Conservation (phyloP, 1,140 invertebrate genomes). For the Drosophila ananassae region DNA sequence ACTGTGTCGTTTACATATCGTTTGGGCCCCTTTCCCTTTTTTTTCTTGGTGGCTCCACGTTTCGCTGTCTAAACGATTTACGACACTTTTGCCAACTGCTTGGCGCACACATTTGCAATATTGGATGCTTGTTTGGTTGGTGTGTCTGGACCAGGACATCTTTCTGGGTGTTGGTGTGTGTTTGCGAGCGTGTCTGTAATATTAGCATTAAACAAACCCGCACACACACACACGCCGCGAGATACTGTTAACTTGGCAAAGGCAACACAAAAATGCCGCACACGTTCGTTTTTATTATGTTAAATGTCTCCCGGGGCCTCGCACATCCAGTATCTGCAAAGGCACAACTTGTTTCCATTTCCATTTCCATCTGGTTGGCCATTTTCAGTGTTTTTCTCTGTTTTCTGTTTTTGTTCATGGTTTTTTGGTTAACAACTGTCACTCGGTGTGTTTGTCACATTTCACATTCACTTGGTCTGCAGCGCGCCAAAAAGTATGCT, state of each 20-base stretch:
- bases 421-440: slow-evolving; percentile 68
- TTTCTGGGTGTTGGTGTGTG: slow-evolving; percentile 15
- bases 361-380: slow-evolving; percentile 25
- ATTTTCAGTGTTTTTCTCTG: slow-evolving; percentile 14
- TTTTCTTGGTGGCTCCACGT: slow-evolving; percentile 54
- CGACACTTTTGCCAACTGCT: slow-evolving; percentile 80
- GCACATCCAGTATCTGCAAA: slow-evolving; percentile 29
- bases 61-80: slow-evolving; percentile 79
- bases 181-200: slow-evolving; percentile 42
- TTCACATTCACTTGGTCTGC: slow-evolving; percentile 62
- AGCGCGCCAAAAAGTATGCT: slow-evolving; percentile 69
- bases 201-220: slow-evolving; percentile 74
- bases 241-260: slow-evolving; percentile 55
- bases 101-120: slow-evolving; percentile 74
- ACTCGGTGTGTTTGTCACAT: slow-evolving; percentile 62
- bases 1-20: slow-evolving; percentile 75
- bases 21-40: slow-evolving; percentile 36
- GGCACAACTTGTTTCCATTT: slow-evolving; percentile 37
- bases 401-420: slow-evolving; percentile 25
- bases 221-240: slow-evolving; percentile 31
- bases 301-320: slow-evolving; percentile 77
- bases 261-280: slow-evolving; percentile 73
- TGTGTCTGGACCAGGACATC: slow-evolving; percentile 8
- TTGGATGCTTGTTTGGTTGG: slow-evolving; percentile 50
- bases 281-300: slow-evolving; percentile 81